phyloP scores from a whole-genome alignment of 2,888 invertebrate genomes.

The Elaeidobius kamerunicus region DNA sequence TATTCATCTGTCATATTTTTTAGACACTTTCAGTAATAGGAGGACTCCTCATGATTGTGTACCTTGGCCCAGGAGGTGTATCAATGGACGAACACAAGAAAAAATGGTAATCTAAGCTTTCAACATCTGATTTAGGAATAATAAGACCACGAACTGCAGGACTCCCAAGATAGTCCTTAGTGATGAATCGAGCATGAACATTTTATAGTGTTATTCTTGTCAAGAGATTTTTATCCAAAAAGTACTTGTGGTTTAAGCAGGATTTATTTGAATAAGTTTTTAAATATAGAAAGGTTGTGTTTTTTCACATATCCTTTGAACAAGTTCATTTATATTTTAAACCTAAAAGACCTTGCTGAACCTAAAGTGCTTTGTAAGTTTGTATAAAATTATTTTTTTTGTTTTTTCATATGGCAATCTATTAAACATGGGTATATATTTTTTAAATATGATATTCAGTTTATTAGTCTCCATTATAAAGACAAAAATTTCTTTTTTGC shows the following conservation, averaged over 20 bases:
- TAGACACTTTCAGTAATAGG: conserved; percentile 99
- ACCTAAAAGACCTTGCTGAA: no score
- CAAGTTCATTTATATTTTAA: no score
- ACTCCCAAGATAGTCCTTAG: not conserved
- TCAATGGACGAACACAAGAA: conserved; percentile 99
- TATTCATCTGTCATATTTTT: no score
- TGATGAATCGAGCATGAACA: conserved; percentile 8
- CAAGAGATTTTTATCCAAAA: conserved; percentile 8
- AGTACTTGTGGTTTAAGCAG: not conserved
- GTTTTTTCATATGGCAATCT: no score
- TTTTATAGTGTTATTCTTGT: not conserved
- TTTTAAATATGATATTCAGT: no score
- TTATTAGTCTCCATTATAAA: no score
- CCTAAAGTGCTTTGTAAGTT: no score
- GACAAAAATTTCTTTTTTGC: no score
- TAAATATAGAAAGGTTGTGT: not conserved
- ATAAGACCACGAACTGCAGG: not conserved
- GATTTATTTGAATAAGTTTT: not conserved
- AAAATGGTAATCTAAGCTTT: conserved; percentile 70
- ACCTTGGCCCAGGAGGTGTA: conserved; percentile 96
- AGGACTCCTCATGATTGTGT: conserved; percentile 96
- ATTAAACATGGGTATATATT: no score
- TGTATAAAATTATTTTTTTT: no score
- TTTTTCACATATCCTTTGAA: not conserved
- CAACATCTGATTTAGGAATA: not conserved